Conservation (phyloP, 2,113 vertebrate species). For the Etheostoma cragini region DNA sequence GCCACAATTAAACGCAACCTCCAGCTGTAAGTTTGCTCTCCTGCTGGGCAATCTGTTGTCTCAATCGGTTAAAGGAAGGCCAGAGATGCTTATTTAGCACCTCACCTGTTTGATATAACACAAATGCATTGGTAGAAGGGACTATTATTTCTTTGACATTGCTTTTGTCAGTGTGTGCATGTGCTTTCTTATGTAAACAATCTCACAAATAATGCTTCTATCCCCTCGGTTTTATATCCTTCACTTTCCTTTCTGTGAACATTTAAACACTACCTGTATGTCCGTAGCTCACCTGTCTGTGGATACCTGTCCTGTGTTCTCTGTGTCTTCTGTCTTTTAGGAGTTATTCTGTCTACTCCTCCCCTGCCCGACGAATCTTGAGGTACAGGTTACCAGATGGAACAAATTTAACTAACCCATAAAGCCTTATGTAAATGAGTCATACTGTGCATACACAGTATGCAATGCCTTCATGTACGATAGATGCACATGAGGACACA, state of each 20-base stretch:
- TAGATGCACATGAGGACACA: constrained; percentile 17
- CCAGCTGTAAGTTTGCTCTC: constrained; percentile 14
- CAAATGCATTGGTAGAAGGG: background rate
- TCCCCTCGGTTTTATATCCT: constrained; percentile 1
- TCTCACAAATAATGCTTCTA: background rate
- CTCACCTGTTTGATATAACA: constrained; percentile 4
- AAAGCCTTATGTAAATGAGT: constrained; percentile 47
- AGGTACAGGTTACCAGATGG: constrained; percentile 79
- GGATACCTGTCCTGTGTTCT: constrained; percentile 67
- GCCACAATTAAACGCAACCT: constrained; percentile 27
- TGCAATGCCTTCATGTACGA: constrained; percentile 9
- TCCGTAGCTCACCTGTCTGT: constrained; percentile 68
- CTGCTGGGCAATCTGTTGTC: background rate
- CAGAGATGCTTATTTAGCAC: background rate
- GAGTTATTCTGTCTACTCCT: constrained; percentile 81
- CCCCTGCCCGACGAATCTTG: constrained; percentile 73
- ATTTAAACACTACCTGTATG: constrained; percentile 27
- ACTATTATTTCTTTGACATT: background rate
- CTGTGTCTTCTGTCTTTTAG: constrained; percentile 73
- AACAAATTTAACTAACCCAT: constrained; percentile 53
- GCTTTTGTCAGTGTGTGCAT: constrained; percentile 20
- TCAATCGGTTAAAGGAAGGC: constrained; percentile 20
- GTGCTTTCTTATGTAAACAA: constrained; percentile 1
- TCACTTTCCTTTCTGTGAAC: constrained; percentile 42
- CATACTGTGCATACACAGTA: constrained; percentile 43